Conservation (phyloP, 2,888 invertebrate genomes). For the Ornithoptera alexandrae region DNA sequence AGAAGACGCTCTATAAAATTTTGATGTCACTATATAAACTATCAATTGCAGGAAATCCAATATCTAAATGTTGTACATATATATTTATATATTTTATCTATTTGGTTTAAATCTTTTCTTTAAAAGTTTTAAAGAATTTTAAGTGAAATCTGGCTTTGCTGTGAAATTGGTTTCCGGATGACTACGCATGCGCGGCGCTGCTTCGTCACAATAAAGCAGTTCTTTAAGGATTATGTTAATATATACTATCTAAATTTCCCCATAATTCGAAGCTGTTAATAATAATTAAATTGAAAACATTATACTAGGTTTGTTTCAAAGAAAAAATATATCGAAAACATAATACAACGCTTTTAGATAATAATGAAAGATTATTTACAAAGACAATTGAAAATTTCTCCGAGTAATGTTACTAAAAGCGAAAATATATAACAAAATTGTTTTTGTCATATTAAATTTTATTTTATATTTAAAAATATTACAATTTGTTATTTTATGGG, state of each 20-base stretch:
- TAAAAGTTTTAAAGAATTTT: slow-evolving; percentile 24
- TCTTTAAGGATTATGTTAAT: slow-evolving; percentile 28
- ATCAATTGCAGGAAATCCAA: slow-evolving; percentile 22
- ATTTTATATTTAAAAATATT: slow-evolving; percentile 21
- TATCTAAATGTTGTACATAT: not conserved
- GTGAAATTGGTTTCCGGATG: slow-evolving; percentile 24
- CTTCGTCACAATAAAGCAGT: slow-evolving; percentile 43
- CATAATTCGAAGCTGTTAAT: slow-evolving; percentile 31
- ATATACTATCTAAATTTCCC: slow-evolving; percentile 39
- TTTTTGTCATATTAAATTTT: not conserved
- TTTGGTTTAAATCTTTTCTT: slow-evolving; percentile 2
- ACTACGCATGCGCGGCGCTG: slow-evolving; percentile 40
- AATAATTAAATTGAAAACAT: slow-evolving; percentile 23
- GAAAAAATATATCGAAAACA: too few species aligned
- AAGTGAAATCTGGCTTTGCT: slow-evolving; percentile 29
- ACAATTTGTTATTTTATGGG: slow-evolving; percentile 41
- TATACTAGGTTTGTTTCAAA: too few species aligned
- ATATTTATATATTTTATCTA: not conserved
- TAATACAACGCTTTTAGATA: too few species aligned
- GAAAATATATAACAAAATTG: not conserved
- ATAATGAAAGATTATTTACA: too few species aligned
- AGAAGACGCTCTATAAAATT: not conserved
- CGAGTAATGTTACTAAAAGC: not conserved
- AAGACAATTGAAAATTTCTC: too few species aligned
- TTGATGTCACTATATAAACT: slow-evolving; percentile 1